Conservation (phyloP, 2,113 vertebrate genomes). For the Phalacrocorax pelagicus region DNA sequence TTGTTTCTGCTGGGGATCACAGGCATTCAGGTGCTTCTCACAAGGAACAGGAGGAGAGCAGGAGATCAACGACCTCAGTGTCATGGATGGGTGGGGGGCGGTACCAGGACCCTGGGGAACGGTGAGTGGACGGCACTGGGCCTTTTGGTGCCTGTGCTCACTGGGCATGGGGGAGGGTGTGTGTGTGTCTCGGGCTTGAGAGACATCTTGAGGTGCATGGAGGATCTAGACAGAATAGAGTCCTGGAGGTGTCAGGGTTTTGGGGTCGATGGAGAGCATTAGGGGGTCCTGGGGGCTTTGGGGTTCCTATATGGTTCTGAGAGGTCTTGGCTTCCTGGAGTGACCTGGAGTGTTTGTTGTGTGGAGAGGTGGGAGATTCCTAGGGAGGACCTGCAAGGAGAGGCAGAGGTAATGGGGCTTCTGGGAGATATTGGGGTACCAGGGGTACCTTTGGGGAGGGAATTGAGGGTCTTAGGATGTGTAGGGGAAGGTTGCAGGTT, state of each 20-base stretch:
- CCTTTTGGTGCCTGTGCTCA: not conserved
- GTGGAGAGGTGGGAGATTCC: not conserved
- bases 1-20: not conserved
- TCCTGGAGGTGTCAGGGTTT: not conserved
- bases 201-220: not conserved
- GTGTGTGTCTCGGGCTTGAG: not conserved
- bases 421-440: not conserved
- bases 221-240: not conserved
- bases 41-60: not conserved
- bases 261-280: not conserved
- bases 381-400: not conserved
- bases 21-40: not conserved
- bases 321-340: not conserved
- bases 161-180: rapidly evolving
- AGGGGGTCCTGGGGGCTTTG: not conserved
- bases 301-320: not conserved
- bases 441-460: not conserved
- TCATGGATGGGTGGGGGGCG: not conserved
- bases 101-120: not conserved
- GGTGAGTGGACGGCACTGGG: not conserved
- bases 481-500: not conserved
- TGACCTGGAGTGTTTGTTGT: not conserved
- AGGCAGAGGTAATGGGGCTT: not conserved
- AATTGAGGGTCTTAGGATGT: not conserved
- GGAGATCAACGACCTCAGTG: not conserved